These are phyloP conservation scores for Napeogenes inachia DNA, from an alignment of 2,888 invertebrate genomes.

Conservation along the genomic window DNA sequence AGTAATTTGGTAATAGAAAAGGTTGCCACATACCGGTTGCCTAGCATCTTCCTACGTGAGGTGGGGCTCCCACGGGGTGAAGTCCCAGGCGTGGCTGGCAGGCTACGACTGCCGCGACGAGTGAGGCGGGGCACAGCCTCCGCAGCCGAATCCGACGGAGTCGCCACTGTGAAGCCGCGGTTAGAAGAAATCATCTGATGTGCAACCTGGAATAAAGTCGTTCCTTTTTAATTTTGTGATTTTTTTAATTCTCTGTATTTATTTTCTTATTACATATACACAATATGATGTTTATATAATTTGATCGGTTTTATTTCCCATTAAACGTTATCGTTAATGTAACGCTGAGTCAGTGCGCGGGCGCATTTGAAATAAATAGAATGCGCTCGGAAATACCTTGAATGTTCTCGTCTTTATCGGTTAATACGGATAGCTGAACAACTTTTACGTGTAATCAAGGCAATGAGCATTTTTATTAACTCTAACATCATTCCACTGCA, in stretches of 20 bases:
- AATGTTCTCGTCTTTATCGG: conserved; percentile 3
- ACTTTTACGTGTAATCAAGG: too few species aligned
- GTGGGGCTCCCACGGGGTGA: conserved; percentile 80
- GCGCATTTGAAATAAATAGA: conserved; percentile 26
- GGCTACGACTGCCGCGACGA: conserved; percentile 82
- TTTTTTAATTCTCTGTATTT: background rate
- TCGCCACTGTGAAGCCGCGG: conserved; percentile 65
- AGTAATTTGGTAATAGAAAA: too few species aligned
- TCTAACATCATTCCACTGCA: too few species aligned
- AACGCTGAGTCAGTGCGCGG: conserved; percentile 15
- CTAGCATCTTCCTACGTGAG: conserved; percentile 75
- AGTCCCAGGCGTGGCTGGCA: conserved; percentile 82
- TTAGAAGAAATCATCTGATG: conserved; percentile 78
- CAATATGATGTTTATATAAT: too few species aligned
- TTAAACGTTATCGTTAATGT: conserved; percentile 22
- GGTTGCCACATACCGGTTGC: conserved; percentile 72
- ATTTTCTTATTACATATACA: background rate
- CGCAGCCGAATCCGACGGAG: conserved; percentile 50
- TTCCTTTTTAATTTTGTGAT: too few species aligned
- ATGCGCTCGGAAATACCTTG: conserved; percentile 31
- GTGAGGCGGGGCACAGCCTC: conserved; percentile 47
- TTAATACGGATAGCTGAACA: too few species aligned
- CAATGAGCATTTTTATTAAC: too few species aligned
- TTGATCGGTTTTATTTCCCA: conserved; percentile 2
- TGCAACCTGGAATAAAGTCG: conserved; percentile 51